These are phyloP conservation scores for Cheilinus undulatus DNA, from an alignment of 2,113 vertebrate genomes.

Conservation along the genomic window DNA sequence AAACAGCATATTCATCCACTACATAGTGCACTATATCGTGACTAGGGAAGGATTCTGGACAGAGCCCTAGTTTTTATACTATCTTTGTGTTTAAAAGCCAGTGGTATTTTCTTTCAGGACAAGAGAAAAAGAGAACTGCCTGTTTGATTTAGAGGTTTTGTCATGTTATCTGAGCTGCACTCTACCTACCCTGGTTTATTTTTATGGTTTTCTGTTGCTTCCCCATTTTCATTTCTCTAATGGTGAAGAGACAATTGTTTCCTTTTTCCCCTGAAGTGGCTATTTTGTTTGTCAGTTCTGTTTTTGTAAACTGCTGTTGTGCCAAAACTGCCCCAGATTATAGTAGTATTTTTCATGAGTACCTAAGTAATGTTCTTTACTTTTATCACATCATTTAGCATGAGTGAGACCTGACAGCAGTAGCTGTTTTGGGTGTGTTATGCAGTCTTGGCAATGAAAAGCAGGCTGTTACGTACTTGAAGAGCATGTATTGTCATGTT, in stretches of 20 bases:
- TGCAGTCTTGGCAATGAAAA: constrained; percentile 7
- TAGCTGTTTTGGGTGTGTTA: constrained; percentile 9
- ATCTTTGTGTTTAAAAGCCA: background rate
- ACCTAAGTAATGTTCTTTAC: background rate
- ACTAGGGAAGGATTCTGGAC: too few relatives aligned
- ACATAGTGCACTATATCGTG: too few relatives aligned
- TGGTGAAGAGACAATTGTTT: background rate
- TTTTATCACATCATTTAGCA: background rate
- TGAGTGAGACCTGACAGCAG: background rate
- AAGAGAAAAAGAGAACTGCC: constrained; percentile 14
- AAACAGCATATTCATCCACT: too few relatives aligned
- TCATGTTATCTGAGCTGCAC: background rate
- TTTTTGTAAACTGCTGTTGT: background rate
- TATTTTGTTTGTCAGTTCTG: constrained; percentile 4
- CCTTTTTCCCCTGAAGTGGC: background rate
- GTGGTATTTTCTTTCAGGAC: background rate
- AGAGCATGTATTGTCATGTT: background rate
- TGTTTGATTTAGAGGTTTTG: background rate
- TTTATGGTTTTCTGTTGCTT: background rate
- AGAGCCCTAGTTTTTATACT: too few relatives aligned
- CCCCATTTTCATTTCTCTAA: background rate
- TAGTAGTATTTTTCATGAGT: background rate
- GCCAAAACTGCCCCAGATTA: background rate
- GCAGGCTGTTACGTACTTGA: background rate
- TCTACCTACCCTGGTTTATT: constrained; percentile 1